Evolutionary conservation across 2,797 vertebrate species (phyloP).

Genomic region (Pseudochirops cupreus): DNA sequence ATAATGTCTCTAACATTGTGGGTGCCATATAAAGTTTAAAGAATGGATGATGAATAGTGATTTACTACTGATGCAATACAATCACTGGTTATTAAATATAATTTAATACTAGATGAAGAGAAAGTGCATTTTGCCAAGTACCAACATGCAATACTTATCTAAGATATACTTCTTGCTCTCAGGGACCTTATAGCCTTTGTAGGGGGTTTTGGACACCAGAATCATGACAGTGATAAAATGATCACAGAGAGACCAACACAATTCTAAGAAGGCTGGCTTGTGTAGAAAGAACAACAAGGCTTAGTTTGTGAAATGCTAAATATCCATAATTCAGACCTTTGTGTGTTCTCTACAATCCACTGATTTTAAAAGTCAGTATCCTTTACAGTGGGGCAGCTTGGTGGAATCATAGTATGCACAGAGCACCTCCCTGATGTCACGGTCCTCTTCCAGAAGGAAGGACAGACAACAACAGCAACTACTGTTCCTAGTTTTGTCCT

Average conservation of each 20-base stretch:
- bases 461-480: neutral
- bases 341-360: neutral
- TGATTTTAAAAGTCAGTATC: neutral
- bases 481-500: neutral
- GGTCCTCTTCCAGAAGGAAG: too few relatives aligned
- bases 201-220: neutral
- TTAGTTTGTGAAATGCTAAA: constrained; percentile 15
- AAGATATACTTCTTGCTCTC: neutral
- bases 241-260: neutral
- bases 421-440: too few relatives aligned
- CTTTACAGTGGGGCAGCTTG: neutral
- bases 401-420: neutral
- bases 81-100: constrained; percentile 46
- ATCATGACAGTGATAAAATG: neutral
- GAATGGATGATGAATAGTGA: constrained; percentile 48
- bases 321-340: neutral
- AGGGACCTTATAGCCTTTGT: neutral
- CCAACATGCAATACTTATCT: constrained; percentile 68
- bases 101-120: constrained; percentile 60
- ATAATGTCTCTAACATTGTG: constrained; percentile 39
- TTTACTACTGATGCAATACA: constrained; percentile 51
- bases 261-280: constrained; percentile 56
- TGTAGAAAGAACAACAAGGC: constrained; percentile 37
- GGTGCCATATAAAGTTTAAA: constrained; percentile 25
- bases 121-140: constrained; percentile 61